Evolutionary conservation across 2,113 vertebrate genomes (phyloP).

Genomic region (Rhinichthys klamathensis): DNA sequence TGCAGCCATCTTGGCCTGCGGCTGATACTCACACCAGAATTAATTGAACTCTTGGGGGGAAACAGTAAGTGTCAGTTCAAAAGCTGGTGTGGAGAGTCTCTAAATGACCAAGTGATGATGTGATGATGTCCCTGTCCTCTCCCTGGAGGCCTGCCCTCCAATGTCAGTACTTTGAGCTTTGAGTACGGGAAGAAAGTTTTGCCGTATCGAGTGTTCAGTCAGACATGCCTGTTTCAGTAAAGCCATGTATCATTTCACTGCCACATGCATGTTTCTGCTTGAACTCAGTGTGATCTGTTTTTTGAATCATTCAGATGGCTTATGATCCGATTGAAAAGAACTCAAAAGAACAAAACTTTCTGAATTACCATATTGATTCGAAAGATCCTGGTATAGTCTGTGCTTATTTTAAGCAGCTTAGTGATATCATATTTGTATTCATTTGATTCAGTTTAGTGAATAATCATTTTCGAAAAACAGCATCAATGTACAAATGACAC

Average conservation of each 20-base stretch:
- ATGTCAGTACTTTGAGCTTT: conserved; percentile 19
- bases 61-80: conserved; percentile 38
- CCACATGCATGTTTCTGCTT: background rate
- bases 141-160: background rate
- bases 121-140: conserved; percentile 48
- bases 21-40: conserved; percentile 31
- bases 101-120: conserved; percentile 51
- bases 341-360: background rate
- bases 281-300: too few relatives aligned
- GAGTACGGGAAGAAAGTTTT: background rate
- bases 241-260: background rate
- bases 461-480: background rate
- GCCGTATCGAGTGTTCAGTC: background rate
- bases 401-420: background rate
- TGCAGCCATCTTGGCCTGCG: background rate
- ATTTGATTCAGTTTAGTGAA: background rate
- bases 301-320: background rate
- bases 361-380: background rate
- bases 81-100: conserved; percentile 21
- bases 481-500: background rate
- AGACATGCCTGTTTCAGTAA: background rate
- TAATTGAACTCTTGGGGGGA: conserved; percentile 42
- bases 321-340: background rate
- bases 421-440: too few relatives aligned
- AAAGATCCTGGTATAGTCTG: background rate